Evolutionary conservation across 2,888 invertebrate species (phyloP), one percentile per base, ranked within the genome.

Genomic region (Zaprionus obscuricornis): DNA sequence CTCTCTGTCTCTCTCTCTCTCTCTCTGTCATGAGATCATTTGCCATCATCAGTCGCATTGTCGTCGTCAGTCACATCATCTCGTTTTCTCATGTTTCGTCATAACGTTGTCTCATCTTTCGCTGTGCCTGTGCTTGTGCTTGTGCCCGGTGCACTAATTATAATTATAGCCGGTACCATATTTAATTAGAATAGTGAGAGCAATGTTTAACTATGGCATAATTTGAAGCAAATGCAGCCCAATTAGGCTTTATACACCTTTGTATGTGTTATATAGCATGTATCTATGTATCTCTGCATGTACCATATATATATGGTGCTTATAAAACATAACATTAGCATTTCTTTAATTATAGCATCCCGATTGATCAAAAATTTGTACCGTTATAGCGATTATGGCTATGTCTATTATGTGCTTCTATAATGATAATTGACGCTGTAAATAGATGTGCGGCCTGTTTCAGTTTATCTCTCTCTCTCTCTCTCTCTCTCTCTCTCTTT

Each of bases 1-100:
- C n/a, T n/a, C n/a, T n/a, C n/a, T n/a, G n/a, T n/a, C n/a, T n/a
- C n/a, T n/a, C n/a, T n/a, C n/a, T n/a, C n/a, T n/a, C n/a, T n/a
- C n/a, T n/a, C n/a, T n/a, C n/a, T n/a, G n/a, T n/a, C n/a, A 51
- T 54, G 42, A 67, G 68, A 60, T 68, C 45, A 29, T 37, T 59
- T 29, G 16, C 36, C 69, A 29, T 29, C n/a, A n/a, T n/a, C n/a
- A n/a, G n/a, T n/a, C n/a, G n/a, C n/a, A n/a, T n/a, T n/a, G n/a
- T n/a, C n/a, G n/a, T n/a, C n/a, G n/a, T n/a, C 34, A 16, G 39
- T 33, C 36, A 13, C 36, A 45, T 24, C 51, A 4, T n/a, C n/a
- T n/a, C n/a, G n/a, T n/a, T n/a, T n/a, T n/a, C n/a, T n/a, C n/a
- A n/a, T n/a, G n/a, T n/a, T n/a, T n/a, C n/a, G n/a, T n/a, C n/a